These are phyloP conservation scores for Etheostoma perlongum DNA, from an alignment of 2,797 vertebrate species.

Conservation along the genomic window DNA sequence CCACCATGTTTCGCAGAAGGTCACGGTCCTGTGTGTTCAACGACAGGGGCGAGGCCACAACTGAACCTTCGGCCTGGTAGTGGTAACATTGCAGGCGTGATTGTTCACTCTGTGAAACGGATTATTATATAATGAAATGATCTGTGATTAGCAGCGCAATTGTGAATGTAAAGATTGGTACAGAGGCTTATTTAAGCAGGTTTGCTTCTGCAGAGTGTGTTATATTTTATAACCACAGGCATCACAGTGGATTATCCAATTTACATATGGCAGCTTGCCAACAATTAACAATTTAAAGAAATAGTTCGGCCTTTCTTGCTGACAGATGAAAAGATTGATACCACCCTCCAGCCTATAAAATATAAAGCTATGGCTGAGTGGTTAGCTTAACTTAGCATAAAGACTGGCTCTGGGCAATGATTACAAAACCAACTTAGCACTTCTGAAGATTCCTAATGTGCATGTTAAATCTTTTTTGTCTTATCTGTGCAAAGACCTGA, in stretches of 20 bases:
- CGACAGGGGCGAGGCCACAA: conserved; percentile 86
- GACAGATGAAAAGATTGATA: not conserved
- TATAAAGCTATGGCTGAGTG: not conserved
- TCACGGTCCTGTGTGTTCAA: conserved; percentile 93
- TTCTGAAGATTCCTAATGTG: not conserved
- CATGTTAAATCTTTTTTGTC: not conserved
- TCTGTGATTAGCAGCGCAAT: conserved; percentile 26
- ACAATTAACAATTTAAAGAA: conserved; percentile 2
- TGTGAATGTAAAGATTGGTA: conserved; percentile 20
- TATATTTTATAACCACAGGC: conserved; percentile 24
- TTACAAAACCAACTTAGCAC: not conserved
- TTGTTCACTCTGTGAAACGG: conserved; percentile 8
- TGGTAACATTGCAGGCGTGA: conserved; percentile 3
- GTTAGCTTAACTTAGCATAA: conserved; percentile 15
- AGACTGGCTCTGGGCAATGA: not conserved
- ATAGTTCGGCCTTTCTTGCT: conserved; percentile 3
- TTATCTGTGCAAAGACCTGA: not conserved
- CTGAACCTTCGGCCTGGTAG: conserved; percentile 83
- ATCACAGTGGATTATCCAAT: conserved; percentile 6
- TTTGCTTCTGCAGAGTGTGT: conserved; percentile 45
- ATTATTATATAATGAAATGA: conserved; percentile 19
- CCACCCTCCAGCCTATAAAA: not conserved
- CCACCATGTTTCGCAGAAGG: conserved; percentile 87
- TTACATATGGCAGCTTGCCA: conserved; percentile 13
- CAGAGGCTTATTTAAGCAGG: conserved; percentile 32